phyloP scores from a whole-genome alignment of 2,113 vertebrate species.

The Misgurnus mizolepis region DNA sequence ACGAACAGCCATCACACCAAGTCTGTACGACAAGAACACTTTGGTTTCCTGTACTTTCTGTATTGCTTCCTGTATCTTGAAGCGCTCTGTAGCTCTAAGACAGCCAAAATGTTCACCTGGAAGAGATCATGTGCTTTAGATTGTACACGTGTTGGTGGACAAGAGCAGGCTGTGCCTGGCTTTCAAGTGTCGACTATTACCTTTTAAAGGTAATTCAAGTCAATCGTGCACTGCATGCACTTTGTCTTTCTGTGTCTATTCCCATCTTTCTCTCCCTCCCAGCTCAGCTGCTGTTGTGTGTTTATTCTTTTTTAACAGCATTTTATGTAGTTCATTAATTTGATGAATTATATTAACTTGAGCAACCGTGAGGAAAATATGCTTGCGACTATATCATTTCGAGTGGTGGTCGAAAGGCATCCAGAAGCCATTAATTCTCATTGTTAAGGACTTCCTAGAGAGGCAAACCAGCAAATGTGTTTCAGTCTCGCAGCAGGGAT shows the following conservation, averaged over 20 bases:
- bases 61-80: neutral
- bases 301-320: constrained; percentile 36
- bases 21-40: neutral
- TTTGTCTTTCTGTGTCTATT: neutral
- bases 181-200: constrained; percentile 3
- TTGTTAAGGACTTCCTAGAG: constrained; percentile 13
- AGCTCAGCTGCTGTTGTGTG: constrained; percentile 16
- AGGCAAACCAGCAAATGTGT: constrained; percentile 14
- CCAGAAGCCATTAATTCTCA: constrained; percentile 37
- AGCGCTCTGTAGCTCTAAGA: neutral
- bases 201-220: neutral
- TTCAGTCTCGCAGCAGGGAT: neutral
- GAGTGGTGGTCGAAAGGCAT: constrained; percentile 42
- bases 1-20: neutral
- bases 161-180: constrained; percentile 13
- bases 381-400: constrained; percentile 48
- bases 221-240: neutral
- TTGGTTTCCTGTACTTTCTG: neutral
- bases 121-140: neutral
- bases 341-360: constrained; percentile 59
- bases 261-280: neutral
- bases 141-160: constrained; percentile 9
- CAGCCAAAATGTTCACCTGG: neutral
- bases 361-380: constrained; percentile 52
- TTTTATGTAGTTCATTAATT: constrained; percentile 53